Evolutionary conservation across 1,140 invertebrate species (phyloP).

Genomic region (Drosophila lowei): DNA sequence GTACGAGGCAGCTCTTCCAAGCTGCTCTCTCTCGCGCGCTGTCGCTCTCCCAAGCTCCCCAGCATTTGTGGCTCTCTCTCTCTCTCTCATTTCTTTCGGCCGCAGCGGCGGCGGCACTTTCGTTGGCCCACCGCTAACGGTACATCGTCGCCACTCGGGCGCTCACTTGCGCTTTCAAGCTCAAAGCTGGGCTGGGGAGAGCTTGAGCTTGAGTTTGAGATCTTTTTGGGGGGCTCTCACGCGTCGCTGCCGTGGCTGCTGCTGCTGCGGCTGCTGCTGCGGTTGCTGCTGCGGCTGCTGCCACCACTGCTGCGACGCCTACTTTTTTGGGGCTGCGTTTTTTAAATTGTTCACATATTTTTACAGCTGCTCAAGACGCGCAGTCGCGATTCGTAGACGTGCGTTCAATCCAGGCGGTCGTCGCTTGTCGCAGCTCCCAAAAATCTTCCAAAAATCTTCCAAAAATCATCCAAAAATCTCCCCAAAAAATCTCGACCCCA

Average conservation of each 20-base stretch:
- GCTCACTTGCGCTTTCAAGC: slow-evolving; percentile 8
- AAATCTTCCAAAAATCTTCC: slow-evolving; percentile 9
- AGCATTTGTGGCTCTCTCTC: slow-evolving; percentile 7
- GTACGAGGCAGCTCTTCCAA: background rate
- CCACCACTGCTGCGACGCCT: slow-evolving; percentile 9
- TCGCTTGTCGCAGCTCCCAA: slow-evolving; percentile 60
- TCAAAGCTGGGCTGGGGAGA: slow-evolving; percentile 63
- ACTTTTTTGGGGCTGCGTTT: slow-evolving; percentile 72
- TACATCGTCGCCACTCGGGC: slow-evolving; percentile 31
- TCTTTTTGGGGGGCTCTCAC: slow-evolving; percentile 10
- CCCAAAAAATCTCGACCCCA: background rate
- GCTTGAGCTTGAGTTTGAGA: background rate
- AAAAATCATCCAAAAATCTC: slow-evolving; percentile 13
- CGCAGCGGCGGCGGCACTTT: slow-evolving; percentile 45
- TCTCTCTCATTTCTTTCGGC: slow-evolving; percentile 19
- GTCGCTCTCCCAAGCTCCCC: background rate
- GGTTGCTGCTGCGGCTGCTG: slow-evolving; percentile 6
- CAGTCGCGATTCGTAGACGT: slow-evolving; percentile 81
- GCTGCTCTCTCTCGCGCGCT: slow-evolving; percentile 4
- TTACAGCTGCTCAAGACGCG: slow-evolving; percentile 80
- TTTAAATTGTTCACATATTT: slow-evolving; percentile 82
- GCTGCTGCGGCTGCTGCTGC: slow-evolving; percentile 11
- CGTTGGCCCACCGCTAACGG: slow-evolving; percentile 52
- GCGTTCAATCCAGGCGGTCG: slow-evolving; percentile 79
- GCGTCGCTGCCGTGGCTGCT: slow-evolving; percentile 27